These are phyloP conservation scores for Noctua janthe DNA, from an alignment of 2,888 invertebrate species.

Conservation along the genomic window DNA sequence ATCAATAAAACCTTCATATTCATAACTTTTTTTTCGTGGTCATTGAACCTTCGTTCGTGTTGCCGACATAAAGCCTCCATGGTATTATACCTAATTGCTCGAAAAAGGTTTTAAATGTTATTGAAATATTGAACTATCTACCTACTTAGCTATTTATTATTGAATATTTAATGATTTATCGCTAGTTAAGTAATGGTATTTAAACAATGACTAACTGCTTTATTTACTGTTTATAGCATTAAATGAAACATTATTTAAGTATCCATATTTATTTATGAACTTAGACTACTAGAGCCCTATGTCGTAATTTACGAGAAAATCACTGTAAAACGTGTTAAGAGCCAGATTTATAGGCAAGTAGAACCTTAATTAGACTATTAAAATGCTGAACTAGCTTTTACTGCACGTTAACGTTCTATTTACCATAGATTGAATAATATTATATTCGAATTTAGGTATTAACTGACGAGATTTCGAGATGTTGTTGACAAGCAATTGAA, in stretches of 20 bases:
- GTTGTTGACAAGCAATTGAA: background rate
- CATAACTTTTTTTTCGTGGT: conserved; percentile 70
- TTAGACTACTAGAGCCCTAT: background rate
- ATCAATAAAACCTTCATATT: conserved; percentile 40
- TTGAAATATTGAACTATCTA: conserved; percentile 2
- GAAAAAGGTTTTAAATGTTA: conserved; percentile 25
- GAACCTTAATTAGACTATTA: conserved; percentile 35
- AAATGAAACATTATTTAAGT: background rate
- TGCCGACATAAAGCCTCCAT: conserved; percentile 74
- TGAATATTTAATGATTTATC: background rate
- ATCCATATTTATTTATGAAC: background rate
- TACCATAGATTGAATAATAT: conserved; percentile 27
- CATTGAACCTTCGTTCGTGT: conserved; percentile 79
- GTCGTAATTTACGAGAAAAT: conserved; percentile 41
- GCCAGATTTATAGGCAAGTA: conserved; percentile 28
- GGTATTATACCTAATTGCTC: conserved; percentile 39
- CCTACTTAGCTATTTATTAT: background rate
- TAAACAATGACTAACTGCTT: conserved; percentile 4
- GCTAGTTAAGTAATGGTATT: conserved; percentile 1
- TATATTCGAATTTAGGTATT: background rate
- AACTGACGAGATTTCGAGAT: conserved; percentile 5
- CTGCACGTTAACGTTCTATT: conserved; percentile 17
- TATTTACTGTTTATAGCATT: background rate
- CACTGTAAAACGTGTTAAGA: conserved; percentile 19
- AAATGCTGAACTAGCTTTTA: conserved; percentile 32